These are phyloP conservation scores for Eubucco bourcierii DNA, from an alignment of 2,113 vertebrate species.

Conservation along the genomic window DNA sequence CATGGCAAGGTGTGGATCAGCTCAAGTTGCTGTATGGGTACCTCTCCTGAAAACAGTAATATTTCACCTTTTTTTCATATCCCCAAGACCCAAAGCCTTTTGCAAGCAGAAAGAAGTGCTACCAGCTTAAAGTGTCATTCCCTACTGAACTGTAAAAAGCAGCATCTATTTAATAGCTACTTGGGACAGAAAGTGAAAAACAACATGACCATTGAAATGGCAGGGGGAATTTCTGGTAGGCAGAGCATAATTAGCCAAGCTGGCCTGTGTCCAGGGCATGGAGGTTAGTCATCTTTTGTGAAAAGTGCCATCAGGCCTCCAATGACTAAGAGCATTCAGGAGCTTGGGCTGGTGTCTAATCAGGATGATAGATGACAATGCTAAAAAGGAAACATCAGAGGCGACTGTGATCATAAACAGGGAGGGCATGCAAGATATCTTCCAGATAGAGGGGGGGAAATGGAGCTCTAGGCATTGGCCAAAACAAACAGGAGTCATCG, in stretches of 20 bases:
- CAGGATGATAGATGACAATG: neutral
- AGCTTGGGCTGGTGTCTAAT: neutral
- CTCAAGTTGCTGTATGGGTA: accelerated
- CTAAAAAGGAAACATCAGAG: slow-evolving; percentile 20
- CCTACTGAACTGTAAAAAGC: neutral
- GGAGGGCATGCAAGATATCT: slow-evolving; percentile 15
- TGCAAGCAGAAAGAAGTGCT: neutral
- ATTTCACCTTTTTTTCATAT: neutral
- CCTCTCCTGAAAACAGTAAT: neutral
- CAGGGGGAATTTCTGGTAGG: slow-evolving; percentile 39
- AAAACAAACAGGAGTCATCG: slow-evolving; percentile 55
- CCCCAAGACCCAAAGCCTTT: neutral
- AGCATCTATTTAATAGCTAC: neutral
- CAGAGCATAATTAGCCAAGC: neutral
- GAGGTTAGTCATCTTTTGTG: neutral
- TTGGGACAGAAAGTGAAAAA: slow-evolving; percentile 19
- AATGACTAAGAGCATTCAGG: neutral
- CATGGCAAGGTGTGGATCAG: neutral
- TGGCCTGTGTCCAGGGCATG: neutral
- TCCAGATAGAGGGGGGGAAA: neutral
- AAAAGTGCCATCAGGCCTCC: neutral
- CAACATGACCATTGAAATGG: neutral
- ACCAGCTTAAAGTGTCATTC: neutral
- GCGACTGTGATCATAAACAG: slow-evolving; percentile 30
- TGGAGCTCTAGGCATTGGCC: slow-evolving; percentile 1